Evolutionary conservation across 2,888 invertebrate species (phyloP).

Genomic region (Spodoptera picta): DNA sequence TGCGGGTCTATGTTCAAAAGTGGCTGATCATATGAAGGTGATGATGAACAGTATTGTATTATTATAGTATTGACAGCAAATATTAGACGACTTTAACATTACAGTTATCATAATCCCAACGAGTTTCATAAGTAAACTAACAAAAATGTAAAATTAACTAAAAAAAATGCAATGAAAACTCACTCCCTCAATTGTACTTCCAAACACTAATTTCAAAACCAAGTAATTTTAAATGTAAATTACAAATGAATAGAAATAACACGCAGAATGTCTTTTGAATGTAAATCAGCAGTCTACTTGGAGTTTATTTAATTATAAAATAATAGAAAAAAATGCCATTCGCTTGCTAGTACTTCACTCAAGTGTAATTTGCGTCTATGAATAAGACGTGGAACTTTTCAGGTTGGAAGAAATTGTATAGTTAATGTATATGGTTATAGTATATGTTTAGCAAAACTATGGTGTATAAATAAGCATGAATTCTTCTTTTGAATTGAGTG

Average conservation of each 20-base stretch:
- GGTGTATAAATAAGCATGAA: conserved; percentile 16
- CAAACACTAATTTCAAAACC: neutral
- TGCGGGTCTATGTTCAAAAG: too few species aligned
- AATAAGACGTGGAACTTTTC: conserved; percentile 46
- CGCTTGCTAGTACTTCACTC: conserved; percentile 35
- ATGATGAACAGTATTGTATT: too few species aligned
- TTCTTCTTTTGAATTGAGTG: neutral
- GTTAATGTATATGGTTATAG: conserved; percentile 10
- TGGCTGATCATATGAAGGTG: too few species aligned
- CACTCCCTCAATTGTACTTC: neutral
- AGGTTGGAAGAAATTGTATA: conserved; percentile 31
- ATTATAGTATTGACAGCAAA: too few species aligned
- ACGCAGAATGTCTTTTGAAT: conserved; percentile 63
- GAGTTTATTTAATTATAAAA: conserved; percentile 76
- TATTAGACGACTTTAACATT: too few species aligned
- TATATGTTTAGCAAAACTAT: neutral
- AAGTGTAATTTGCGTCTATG: conserved; percentile 59
- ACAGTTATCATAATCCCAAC: too few species aligned
- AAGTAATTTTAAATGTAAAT: conserved; percentile 7
- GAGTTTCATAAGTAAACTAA: too few species aligned
- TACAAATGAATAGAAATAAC: conserved; percentile 19
- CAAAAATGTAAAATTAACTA: too few species aligned
- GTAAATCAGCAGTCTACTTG: conserved; percentile 68
- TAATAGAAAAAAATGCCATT: conserved; percentile 58
- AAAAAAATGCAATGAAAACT: neutral